Evolutionary conservation across 2,888 invertebrate genomes (phyloP).

Genomic region (Euzetes globulus): DNA sequence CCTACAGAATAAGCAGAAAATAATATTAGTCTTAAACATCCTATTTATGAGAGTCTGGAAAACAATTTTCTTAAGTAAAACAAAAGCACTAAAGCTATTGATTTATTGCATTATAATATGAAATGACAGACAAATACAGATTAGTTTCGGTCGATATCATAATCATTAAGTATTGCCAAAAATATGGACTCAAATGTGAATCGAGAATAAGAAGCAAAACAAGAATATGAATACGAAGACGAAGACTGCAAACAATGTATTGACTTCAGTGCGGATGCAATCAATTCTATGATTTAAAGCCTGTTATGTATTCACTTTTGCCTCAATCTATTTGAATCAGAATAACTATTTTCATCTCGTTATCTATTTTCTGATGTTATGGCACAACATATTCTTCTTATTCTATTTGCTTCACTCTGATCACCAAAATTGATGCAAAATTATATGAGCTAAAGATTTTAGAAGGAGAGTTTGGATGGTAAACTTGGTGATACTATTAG

Average conservation of each 20-base stretch:
- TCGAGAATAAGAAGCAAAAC: background rate
- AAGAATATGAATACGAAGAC: background rate
- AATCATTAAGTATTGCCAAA: background rate
- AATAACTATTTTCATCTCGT: background rate
- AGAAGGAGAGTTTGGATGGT: too few relatives aligned
- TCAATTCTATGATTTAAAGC: slow-evolving; percentile 12
- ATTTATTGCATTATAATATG: slow-evolving; percentile 19
- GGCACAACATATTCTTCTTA: background rate
- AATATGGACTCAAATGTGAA: background rate
- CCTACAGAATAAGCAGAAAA: slow-evolving; percentile 34
- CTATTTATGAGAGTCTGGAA: background rate
- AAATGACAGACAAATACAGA: slow-evolving; percentile 8
- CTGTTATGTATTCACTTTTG: slow-evolving; percentile 23
- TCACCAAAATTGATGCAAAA: background rate
- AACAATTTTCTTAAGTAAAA: background rate
- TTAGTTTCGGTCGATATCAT: background rate
- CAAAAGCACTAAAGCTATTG: background rate
- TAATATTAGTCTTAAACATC: background rate
- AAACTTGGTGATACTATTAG: too few relatives aligned
- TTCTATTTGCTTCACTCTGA: background rate
- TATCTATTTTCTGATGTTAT: background rate
- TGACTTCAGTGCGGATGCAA: background rate
- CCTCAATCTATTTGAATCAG: slow-evolving; percentile 8
- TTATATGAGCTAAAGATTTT: too few relatives aligned
- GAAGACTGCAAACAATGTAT: background rate